Evolutionary conservation across 2,113 vertebrate genomes (phyloP), one percentile per base, ranked within the genome.

Genomic region (Chinchilla lanigera): DNA sequence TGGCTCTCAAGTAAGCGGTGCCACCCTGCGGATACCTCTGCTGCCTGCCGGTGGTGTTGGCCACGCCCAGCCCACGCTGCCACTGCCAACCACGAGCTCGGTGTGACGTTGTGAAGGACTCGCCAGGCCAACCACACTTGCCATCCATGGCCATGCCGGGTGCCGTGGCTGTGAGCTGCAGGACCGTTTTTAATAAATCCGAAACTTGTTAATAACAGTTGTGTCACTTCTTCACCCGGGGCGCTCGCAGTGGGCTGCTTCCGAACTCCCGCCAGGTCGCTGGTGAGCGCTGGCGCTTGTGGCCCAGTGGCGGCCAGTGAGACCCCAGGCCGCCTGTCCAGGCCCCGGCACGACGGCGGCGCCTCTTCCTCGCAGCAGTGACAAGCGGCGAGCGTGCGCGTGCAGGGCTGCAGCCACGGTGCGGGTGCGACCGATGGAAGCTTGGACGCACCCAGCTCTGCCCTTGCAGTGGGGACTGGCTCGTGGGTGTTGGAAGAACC

Each of bases 141-240:
- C 88, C 30, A 52, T 84, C 50, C 52, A 16, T 60, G 73, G 90
- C 94, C 54, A 0, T 0, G 2, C 6, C 77, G 41, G 94, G 84
- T 33, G 52, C 92, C 10, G 41, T 30, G 95, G 91, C 35, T 94
- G 91, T 90, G 56, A 78, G 63, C 30, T 73, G 75, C 92, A 88
- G 94, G 93, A 83, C 77, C 60, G 82, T 97, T 97, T 92, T 86
- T 93, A 97, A 97, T 97, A 97, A 97, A 98, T 7, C 52, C 9
- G 78, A 81, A 69, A 77, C 78, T 91, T 91, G 19, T 69, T 87
- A 61, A 26, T 3, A 67, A 30, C 1, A 3, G 30, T 47, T 24
- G 58, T 60, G 83, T 54, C 41, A 0, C 33, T 50, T 38, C 26
- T n/a, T 84, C 47, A 4, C 50, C n/a, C 26, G 83, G 82, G 52